Evolutionary conservation across 2,888 invertebrate species (phyloP).

Genomic region (Abscondita cerata): DNA sequence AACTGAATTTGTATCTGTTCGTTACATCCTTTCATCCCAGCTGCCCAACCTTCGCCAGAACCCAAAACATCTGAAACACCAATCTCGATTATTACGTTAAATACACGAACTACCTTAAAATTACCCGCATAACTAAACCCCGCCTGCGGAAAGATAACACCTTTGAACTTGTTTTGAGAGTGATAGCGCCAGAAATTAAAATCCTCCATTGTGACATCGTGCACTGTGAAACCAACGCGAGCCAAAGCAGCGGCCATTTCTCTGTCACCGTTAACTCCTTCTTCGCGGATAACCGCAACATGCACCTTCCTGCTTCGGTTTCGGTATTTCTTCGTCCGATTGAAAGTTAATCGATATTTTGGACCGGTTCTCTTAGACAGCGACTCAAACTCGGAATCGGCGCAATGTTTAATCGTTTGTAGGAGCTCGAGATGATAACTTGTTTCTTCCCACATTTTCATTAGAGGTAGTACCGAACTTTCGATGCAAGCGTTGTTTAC

Average conservation of each 20-base stretch:
- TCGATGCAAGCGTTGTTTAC: constrained; percentile 70
- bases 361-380: constrained; percentile 74
- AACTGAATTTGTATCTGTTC: constrained; percentile 78
- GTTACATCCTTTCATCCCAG: constrained; percentile 88
- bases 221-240: constrained; percentile 89
- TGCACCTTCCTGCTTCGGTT: constrained; percentile 53
- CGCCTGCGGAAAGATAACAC: constrained; percentile 93
- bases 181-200: constrained; percentile 73
- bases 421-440: constrained; percentile 87
- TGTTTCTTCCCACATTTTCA: constrained; percentile 94
- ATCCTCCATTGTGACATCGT: constrained; percentile 95
- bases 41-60: constrained; percentile 98
- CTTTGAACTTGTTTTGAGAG: constrained; percentile 81
- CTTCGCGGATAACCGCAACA: constrained; percentile 94
- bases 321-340: constrained; percentile 64
- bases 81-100: too few relatives aligned
- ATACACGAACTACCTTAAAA: constrained; percentile 13
- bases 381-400: constrained; percentile 77
- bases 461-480: constrained; percentile 70
- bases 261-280: constrained; percentile 96
- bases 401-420: constrained; percentile 83
- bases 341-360: constrained; percentile 74
- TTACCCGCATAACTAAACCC: constrained; percentile 99
- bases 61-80: constrained; percentile 82
- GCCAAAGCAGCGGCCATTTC: constrained; percentile 94